Base-by-base conservation (phyloP, 2,797 vertebrate species). In the Acrocephalus scirpaceus region DNA sequence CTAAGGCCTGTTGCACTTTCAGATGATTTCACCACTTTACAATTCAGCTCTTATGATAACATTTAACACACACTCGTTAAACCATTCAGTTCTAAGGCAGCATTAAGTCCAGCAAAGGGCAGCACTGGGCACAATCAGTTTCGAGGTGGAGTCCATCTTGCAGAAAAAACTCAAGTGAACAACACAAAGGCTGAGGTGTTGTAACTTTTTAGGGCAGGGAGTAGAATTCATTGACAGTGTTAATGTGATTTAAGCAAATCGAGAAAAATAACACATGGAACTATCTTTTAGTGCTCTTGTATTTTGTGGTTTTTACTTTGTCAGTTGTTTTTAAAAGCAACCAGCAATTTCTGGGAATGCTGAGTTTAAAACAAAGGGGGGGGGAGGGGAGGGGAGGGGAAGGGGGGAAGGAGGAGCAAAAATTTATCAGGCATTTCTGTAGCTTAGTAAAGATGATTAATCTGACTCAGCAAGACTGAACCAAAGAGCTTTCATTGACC, bases 11-110 rank as follows among this genome's bases (percentile, higher is more conserved):
- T 65, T 81, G 75, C 90, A 32, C 21, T 93, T 94, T 87, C 86
- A 25, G 53, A 96, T 98, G 97, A 98, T 94, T 97, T 98, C 97
- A 98, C 21, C 79, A 45, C 83, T 97, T 93, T 72, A 94, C 95
- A 96, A 97, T 97, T 81, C 93, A 91, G 85, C 92, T 90, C 88
- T 92, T 97, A 81, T 61, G 96, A 96, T 95, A 97, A 97, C 96
- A 92, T 90, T 95, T 75, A 93, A 44, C 92, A 92, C 92, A 79
- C 80, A 96, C 89, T 96, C 96, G 94, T 83, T 92, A 87, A 95
- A 70, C 88, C 82, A 86, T 69, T 80, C 91, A 67, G 85, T 77
- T 82, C 95, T 96, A 96, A 89, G 20, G 70, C 82, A 2, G 88
- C 94, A 61, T 32, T 17, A 86, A 97, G 88, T 60, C 96, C 66